These are phyloP conservation scores for Heteronetta atricapilla DNA, from an alignment of 2,113 vertebrate species.

Conservation along the genomic window DNA sequence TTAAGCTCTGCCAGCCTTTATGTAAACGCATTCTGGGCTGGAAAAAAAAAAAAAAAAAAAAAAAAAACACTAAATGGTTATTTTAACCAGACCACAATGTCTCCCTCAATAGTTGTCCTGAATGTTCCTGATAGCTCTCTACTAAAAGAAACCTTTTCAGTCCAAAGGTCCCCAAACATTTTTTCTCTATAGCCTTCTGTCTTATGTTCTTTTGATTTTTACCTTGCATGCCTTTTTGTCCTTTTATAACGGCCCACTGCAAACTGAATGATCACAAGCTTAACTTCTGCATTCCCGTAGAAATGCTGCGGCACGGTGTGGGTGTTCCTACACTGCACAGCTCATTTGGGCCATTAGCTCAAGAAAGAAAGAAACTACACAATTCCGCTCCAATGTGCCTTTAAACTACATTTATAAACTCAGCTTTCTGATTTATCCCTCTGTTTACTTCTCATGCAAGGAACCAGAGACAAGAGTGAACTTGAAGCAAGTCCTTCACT, in stretches of 20 bases:
- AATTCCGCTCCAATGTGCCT: slow-evolving; percentile 20
- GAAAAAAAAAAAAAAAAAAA: background rate
- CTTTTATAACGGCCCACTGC: slow-evolving; percentile 61
- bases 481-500: slow-evolving; percentile 39
- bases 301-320: background rate
- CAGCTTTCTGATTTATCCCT: slow-evolving; percentile 51
- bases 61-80: background rate
- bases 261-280: slow-evolving; percentile 62
- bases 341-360: background rate
- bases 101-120: background rate
- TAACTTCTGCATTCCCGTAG: slow-evolving; percentile 35
- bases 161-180: background rate
- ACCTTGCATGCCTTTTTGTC: slow-evolving; percentile 29
- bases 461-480: slow-evolving; percentile 22
- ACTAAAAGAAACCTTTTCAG: background rate
- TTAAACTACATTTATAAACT: slow-evolving; percentile 16
- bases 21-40: background rate
- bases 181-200: background rate
- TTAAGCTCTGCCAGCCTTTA: background rate
- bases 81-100: background rate
- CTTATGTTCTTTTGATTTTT: slow-evolving; percentile 24
- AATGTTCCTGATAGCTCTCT: background rate
- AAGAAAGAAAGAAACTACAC: background rate
- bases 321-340: slow-evolving; percentile 39
- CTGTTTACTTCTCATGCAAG: slow-evolving; percentile 38